A percentile compares a stretch with the other conserved stretches of the same genome.
These are phyloP conservation scores for Parelbella ahira DNA, from an alignment of 2,888 invertebrate genomes.

Conservation along the genomic window DNA sequence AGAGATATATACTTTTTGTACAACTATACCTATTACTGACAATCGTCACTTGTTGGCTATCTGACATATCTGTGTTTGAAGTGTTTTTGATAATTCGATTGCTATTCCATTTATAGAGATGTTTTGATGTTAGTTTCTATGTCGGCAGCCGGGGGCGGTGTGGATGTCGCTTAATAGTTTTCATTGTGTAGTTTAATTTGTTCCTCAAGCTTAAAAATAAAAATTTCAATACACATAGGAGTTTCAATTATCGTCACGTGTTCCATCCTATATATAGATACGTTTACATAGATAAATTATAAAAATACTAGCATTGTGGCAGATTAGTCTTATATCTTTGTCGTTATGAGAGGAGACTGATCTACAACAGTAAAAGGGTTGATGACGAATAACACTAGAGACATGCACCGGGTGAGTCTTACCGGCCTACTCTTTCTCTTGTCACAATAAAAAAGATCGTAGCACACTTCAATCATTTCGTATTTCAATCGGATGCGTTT, in stretches of 20 bases:
- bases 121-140: slow-evolving; percentile 39
- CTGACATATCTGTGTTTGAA: slow-evolving; percentile 13
- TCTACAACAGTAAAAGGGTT: too few relatives aligned
- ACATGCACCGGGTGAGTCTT: too few relatives aligned
- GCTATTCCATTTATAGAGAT: slow-evolving; percentile 27
- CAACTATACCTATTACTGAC: too few relatives aligned
- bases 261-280: neutral
- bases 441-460: too few relatives aligned
- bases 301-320: too few relatives aligned
- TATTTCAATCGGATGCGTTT: too few relatives aligned
- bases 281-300: too few relatives aligned
- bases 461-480: too few relatives aligned
- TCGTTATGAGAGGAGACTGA: too few relatives aligned
- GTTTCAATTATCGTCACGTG: slow-evolving; percentile 37
- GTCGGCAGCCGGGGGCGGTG: slow-evolving; percentile 35
- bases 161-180: slow-evolving; percentile 48
- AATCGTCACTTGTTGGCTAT: slow-evolving; percentile 21
- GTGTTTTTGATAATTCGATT: slow-evolving; percentile 8
- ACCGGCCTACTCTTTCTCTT: too few relatives aligned
- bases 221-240: slow-evolving; percentile 42
- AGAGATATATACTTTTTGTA: neutral
- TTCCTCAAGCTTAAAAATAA: slow-evolving; percentile 71
- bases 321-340: too few relatives aligned
- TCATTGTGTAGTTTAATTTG: slow-evolving; percentile 68
- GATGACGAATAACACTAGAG: too few relatives aligned